These are phyloP conservation scores for Triplophysa tibetana DNA, from an alignment of 2,113 vertebrate species.

Conservation along the genomic window DNA sequence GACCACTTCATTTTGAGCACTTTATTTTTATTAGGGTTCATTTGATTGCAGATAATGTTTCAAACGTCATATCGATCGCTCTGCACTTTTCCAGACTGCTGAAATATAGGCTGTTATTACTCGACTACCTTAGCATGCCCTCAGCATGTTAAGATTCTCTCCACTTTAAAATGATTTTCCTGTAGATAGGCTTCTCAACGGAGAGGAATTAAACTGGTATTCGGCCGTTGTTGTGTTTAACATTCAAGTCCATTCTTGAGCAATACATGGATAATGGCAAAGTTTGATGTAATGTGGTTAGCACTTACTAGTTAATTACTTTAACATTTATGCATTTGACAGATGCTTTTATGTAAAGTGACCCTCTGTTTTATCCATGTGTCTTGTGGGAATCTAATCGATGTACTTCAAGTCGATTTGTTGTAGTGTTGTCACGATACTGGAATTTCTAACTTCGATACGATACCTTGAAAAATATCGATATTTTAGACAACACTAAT, in stretches of 20 bases:
- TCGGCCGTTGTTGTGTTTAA: neutral
- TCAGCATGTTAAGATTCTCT: slow-evolving; percentile 12
- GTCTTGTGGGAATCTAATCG: too few species aligned
- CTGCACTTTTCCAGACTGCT: slow-evolving; percentile 19
- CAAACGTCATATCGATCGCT: slow-evolving; percentile 13
- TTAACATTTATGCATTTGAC: too few species aligned
- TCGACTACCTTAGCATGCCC: neutral
- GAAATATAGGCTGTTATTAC: slow-evolving; percentile 4
- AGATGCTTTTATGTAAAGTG: too few species aligned
- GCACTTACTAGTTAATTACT: neutral
- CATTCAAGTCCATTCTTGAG: neutral
- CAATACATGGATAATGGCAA: neutral
- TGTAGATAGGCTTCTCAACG: neutral
- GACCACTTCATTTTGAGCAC: slow-evolving; percentile 3
- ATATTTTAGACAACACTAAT: too few species aligned
- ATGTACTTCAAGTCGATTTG: too few species aligned
- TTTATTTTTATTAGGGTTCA: slow-evolving; percentile 8
- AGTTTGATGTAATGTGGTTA: neutral
- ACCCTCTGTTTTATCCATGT: too few species aligned
- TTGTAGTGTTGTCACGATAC: too few species aligned
- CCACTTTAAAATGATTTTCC: slow-evolving; percentile 9
- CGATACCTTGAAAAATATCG: too few species aligned
- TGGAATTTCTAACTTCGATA: too few species aligned
- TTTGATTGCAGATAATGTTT: slow-evolving; percentile 18
- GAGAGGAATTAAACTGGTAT: neutral